These are phyloP conservation scores for Dryobota labecula DNA, from an alignment of 2,888 invertebrate genomes.

Conservation along the genomic window DNA sequence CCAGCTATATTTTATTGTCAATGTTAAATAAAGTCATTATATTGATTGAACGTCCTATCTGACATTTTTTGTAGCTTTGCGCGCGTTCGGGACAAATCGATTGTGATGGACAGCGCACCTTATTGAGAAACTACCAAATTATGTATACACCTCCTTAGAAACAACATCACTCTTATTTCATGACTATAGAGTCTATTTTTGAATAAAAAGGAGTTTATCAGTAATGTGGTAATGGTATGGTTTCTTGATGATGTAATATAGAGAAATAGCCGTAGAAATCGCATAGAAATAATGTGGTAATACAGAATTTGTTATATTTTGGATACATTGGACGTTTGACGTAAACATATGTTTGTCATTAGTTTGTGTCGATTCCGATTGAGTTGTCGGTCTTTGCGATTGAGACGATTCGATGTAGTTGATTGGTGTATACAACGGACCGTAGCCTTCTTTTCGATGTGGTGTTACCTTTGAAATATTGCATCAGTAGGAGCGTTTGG, in stretches of 20 bases:
- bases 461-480: constrained; percentile 4
- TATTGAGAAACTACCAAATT: constrained; percentile 73
- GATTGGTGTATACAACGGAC: constrained; percentile 20
- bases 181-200: constrained; percentile 2
- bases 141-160: constrained; percentile 15
- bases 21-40: constrained; percentile 90
- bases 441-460: neutral
- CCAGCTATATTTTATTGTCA: constrained; percentile 89
- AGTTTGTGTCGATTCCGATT: constrained; percentile 53
- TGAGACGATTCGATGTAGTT: constrained; percentile 36
- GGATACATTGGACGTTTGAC: constrained; percentile 71
- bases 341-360: constrained; percentile 70
- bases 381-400: constrained; percentile 32
- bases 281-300: constrained; percentile 74
- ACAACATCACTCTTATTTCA: neutral
- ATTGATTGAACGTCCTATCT: constrained; percentile 85
- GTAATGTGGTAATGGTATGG: constrained; percentile 16
- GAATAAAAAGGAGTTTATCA: accelerated
- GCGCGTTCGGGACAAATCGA: constrained; percentile 85
- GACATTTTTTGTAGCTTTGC: constrained; percentile 72
- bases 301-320: constrained; percentile 75
- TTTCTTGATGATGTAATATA: constrained; percentile 67
- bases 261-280: constrained; percentile 85
- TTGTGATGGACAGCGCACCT: constrained; percentile 83
- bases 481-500: neutral